These are phyloP conservation scores for Antennarius maculatus DNA, from an alignment of 2,797 vertebrate genomes.

Conservation along the genomic window DNA sequence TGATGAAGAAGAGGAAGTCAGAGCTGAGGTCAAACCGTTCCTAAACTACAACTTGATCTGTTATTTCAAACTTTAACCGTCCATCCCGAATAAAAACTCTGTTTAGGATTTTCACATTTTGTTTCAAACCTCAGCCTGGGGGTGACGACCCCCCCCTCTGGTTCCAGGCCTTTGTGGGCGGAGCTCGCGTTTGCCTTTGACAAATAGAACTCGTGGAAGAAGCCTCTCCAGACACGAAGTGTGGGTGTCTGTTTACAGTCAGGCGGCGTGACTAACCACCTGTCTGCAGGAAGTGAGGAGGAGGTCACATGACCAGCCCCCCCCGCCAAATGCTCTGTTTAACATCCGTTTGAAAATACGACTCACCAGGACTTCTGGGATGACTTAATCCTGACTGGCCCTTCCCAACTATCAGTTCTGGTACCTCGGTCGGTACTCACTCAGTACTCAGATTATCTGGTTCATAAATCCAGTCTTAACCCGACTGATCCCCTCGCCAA, in stretches of 20 bases:
- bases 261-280: conserved; percentile 1
- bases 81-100: background rate
- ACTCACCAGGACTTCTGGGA: too few species aligned
- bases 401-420: too few species aligned
- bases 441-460: too few species aligned
- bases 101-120: too few species aligned
- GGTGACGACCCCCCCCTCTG: conserved; percentile 1
- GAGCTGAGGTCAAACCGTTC: conserved; percentile 18
- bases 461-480: too few species aligned
- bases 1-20: conserved; percentile 10
- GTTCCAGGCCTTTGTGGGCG: conserved; percentile 8
- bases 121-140: background rate
- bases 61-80: conserved; percentile 5
- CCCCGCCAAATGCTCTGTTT: too few species aligned
- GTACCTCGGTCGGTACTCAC: too few species aligned
- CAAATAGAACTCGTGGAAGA: conserved; percentile 7
- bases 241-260: conserved; percentile 10
- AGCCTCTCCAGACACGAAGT: conserved; percentile 26
- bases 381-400: too few species aligned
- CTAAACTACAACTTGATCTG: background rate
- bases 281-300: background rate
- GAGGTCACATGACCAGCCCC: background rate
- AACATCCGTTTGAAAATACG: too few species aligned
- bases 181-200: conserved; percentile 16
- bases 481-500: too few species aligned